Evolutionary conservation across 35 echinoderm and acorn worm species (phyloP).

Genomic region (Amphiura filiformis): DNA sequence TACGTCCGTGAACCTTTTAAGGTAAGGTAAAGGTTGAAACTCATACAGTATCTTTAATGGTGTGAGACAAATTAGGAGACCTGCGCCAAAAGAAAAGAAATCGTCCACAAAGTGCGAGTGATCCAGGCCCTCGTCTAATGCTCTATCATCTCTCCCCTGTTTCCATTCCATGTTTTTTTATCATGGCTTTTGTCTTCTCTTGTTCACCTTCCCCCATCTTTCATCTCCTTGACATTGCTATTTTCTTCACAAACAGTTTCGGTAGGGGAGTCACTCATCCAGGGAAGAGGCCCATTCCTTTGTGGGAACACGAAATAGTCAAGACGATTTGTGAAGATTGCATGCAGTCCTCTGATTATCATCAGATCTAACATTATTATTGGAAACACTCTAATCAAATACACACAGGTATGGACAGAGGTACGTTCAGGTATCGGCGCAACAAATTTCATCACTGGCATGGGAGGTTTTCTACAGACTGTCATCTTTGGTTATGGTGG

Average conservation of each 20-base stretch:
- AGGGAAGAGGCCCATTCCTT: too few relatives aligned
- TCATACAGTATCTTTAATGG: not conserved
- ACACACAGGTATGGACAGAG: not conserved
- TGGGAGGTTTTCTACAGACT: not conserved
- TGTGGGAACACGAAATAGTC: too few relatives aligned
- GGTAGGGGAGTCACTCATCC: too few relatives aligned
- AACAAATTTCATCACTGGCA: not conserved
- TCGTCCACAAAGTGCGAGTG: not conserved
- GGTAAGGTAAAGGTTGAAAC: not conserved
- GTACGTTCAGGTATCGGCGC: not conserved
- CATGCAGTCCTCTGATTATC: not conserved
- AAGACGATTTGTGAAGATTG: too few relatives aligned
- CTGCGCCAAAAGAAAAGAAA: not conserved
- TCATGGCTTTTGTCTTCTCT: not conserved
- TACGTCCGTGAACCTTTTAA: not conserved
- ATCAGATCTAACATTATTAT: not conserved
- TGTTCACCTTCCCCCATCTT: not conserved
- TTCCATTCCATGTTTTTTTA: not conserved
- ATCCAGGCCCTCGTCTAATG: not conserved
- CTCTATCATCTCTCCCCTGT: not conserved
- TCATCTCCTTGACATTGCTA: not conserved
- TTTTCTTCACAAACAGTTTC: not conserved
- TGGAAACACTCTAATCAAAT: not conserved
- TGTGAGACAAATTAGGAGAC: not conserved
- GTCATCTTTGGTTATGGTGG: not conserved